Evolutionary conservation across 2,113 vertebrate species (phyloP), one percentile per base, ranked within the genome.

Genomic region (Hiodon alosoides): DNA sequence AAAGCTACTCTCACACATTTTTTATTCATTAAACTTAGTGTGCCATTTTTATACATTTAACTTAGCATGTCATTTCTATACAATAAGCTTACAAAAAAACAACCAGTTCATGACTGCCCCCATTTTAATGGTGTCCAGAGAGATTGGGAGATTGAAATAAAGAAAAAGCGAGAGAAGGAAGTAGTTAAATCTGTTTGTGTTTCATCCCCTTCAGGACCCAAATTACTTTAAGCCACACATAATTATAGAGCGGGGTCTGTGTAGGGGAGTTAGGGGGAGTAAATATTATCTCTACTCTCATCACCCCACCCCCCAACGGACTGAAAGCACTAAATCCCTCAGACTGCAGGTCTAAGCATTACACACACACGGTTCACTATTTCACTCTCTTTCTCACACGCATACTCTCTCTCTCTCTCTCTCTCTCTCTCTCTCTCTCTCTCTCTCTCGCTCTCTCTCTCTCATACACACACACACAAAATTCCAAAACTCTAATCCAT

Each of bases 281-380:
- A 78, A 84, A 86, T 84, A 87, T 87, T 89, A 90, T 90, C 89
- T 85, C 72, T 82, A 79, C 80, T 84, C 67, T 78, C 81, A 90
- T 88, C 87, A 86, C 80, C 80, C 74, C 71, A 82, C 68, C 67
- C 81, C 78, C 76, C 80, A 57, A 67, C 62, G 61, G 75, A 76
- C 76, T 11, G 2, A 67, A 67, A 80, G 77, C 81, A 81, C 72
- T 79, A 90, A 90, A 90, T 90, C 89, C 88, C 83, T 86, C 86
- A 87, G 86, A 90, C 83, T 89, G 89, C 85, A 84, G 81, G 79
- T 85, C 85, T 88, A 89, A 89, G 87, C 89, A 90, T 69, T 83
- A 86, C 80, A 78, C 83, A 84, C 78, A 81, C 76, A 78, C 78
- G 47, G 5, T 47, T 7, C 4, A 80, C 83, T 79, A 70, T 79